A percentile compares a stretch with the other conserved stretches of the same genome.
phyloP scores from a whole-genome alignment of 1,140 invertebrate genomes.

The Atta colombica region DNA sequence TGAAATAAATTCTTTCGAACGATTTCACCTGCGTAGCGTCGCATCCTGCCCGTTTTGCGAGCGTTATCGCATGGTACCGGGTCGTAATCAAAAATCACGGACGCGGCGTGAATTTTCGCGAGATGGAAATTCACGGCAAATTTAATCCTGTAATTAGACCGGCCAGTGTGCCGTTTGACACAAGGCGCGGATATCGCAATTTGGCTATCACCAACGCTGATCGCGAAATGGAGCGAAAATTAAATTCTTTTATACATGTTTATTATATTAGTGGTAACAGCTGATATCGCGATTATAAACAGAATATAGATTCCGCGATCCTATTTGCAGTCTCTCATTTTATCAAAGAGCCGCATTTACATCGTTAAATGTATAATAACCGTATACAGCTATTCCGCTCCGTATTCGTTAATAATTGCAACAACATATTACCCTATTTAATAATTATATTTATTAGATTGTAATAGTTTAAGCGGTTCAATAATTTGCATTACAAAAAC shows the following conservation, averaged over 20 bases:
- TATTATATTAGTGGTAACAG: constrained; percentile 54
- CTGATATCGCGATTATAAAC: constrained; percentile 59
- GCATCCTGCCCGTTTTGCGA: constrained; percentile 23
- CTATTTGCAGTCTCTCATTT: constrained; percentile 47
- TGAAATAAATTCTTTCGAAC: constrained; percentile 77
- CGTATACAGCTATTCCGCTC: neutral
- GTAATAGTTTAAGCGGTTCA: constrained; percentile 7
- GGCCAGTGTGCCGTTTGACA: constrained; percentile 66
- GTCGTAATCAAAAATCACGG: constrained; percentile 75
- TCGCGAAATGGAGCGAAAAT: constrained; percentile 51
- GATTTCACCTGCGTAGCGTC: constrained; percentile 67
- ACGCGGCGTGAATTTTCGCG: constrained; percentile 62
- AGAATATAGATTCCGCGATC: constrained; percentile 48
- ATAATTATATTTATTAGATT: constrained; percentile 7
- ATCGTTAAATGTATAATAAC: constrained; percentile 20
- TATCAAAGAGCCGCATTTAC: constrained; percentile 27
- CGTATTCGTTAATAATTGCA: constrained; percentile 28
- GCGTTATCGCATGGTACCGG: constrained; percentile 64
- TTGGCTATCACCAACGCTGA: constrained; percentile 21
- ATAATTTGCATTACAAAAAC: constrained; percentile 8
- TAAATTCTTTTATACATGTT: constrained; percentile 59
- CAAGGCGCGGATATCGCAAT: constrained; percentile 57
- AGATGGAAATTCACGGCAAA: constrained; percentile 51
- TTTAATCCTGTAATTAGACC: constrained; percentile 75
- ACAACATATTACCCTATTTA: constrained; percentile 15